A percentile compares a stretch with the other conserved stretches of the same genome.
Evolutionary conservation across 92 coral and sea anemone genomes (phyloP).

Genomic region (Desmophyllum pertusum): DNA sequence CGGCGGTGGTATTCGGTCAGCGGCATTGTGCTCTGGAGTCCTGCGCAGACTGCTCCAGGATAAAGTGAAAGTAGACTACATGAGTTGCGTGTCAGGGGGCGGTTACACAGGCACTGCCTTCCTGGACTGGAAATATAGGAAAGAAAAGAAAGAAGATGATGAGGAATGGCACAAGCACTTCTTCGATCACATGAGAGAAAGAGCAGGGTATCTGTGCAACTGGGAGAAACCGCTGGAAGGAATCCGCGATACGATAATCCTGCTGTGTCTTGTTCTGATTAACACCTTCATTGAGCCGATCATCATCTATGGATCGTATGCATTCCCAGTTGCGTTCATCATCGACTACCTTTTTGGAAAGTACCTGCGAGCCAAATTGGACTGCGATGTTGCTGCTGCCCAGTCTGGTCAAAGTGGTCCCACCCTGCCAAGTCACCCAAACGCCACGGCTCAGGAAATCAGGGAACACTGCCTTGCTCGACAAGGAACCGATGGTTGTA

Average conservation of each 20-base stretch:
- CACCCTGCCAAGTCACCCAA: no score
- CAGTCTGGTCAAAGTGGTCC: no score
- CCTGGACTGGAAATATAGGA: conserved; percentile 54
- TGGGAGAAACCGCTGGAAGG: conserved; percentile 44
- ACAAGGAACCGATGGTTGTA: neutral
- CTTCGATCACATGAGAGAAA: conserved; percentile 41
- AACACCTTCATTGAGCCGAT: conserved; percentile 28
- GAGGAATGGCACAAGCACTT: conserved; percentile 35
- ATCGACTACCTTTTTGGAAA: conserved; percentile 40
- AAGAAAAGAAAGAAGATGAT: conserved; percentile 20
- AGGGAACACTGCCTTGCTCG: neutral
- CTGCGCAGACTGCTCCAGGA: conserved; percentile 39
- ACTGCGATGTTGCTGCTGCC: no score
- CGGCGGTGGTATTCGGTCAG: conserved; percentile 64
- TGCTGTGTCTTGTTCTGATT: neutral
- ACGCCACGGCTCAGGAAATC: no score
- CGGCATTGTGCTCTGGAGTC: conserved; percentile 59
- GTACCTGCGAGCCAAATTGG: conserved; percentile 10
- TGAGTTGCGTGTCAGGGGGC: conserved; percentile 64
- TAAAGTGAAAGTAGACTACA: conserved; percentile 14
- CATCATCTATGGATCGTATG: conserved; percentile 26
- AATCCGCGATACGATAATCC: conserved; percentile 25
- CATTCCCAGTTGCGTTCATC: conserved; percentile 48
- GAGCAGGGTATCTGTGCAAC: conserved; percentile 32
- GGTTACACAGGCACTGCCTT: conserved; percentile 55